A percentile compares a stretch with the other conserved stretches of the same genome.
Conservation (phyloP, 2,113 vertebrate genomes). For the Xenopus borealis region DNA sequence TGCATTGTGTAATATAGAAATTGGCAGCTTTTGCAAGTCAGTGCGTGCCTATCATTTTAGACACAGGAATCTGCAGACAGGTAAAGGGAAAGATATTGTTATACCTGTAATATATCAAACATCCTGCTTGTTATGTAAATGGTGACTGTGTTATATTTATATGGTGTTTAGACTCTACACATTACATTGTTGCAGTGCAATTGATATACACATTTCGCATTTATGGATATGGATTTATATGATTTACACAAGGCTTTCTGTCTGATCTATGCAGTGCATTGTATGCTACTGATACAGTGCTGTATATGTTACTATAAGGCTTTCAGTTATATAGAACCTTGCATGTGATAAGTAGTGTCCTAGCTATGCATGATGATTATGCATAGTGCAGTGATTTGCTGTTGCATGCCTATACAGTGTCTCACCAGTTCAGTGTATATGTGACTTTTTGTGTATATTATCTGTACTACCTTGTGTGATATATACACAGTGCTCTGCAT, state of each 20-base stretch:
- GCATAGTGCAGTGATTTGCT: background rate
- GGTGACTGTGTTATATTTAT: background rate
- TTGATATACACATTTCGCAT: background rate
- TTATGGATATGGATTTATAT: background rate
- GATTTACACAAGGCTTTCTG: background rate
- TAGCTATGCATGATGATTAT: background rate
- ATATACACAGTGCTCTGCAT: too few species aligned
- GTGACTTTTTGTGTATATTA: background rate
- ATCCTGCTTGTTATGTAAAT: background rate
- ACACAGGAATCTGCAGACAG: background rate
- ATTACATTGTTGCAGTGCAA: background rate
- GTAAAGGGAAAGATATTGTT: background rate
- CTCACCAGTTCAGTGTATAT: too few species aligned
- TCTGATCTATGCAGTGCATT: constrained; percentile 3
- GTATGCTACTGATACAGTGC: background rate
- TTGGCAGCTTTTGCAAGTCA: background rate
- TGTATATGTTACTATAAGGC: background rate
- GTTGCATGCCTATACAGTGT: background rate
- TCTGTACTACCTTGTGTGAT: too few species aligned
- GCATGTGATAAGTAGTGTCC: background rate
- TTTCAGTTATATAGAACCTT: background rate
- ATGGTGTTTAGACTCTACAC: too few species aligned
- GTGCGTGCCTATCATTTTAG: background rate
- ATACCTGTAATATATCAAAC: background rate
- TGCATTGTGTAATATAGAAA: too few species aligned